Evolutionary conservation across 2,113 vertebrate genomes (phyloP).

Genomic region (Cyanoramphus novaezelandiae): DNA sequence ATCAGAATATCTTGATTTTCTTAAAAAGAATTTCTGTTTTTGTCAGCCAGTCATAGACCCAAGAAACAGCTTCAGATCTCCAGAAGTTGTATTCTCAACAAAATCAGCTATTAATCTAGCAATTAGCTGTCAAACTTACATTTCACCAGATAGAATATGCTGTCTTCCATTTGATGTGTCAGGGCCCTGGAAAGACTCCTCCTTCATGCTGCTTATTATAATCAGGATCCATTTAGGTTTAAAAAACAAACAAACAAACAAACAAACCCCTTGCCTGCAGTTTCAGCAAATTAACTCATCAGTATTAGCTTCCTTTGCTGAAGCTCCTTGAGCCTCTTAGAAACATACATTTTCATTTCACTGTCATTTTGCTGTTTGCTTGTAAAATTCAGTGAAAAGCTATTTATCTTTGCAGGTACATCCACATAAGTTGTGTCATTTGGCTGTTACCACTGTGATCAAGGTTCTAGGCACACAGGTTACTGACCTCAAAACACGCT

Average conservation of each 20-base stretch:
- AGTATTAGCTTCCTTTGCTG: neutral
- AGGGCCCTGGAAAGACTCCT: neutral
- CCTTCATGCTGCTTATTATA: neutral
- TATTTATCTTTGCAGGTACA: neutral
- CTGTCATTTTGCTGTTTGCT: neutral
- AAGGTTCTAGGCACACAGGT: slow-evolving; percentile 36
- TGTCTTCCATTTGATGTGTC: neutral
- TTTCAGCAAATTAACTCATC: neutral
- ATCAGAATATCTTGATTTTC: neutral
- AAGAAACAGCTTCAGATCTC: neutral
- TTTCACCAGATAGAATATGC: neutral
- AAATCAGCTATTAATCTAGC: neutral
- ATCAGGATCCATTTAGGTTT: neutral
- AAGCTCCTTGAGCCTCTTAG: neutral
- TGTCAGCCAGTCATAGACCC: neutral
- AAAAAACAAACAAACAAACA: neutral
- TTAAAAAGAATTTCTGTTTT: neutral
- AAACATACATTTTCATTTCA: neutral
- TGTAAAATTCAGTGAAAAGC: neutral
- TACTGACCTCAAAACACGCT: neutral
- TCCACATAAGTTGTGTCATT: neutral
- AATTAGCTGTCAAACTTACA: neutral
- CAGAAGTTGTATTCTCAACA: neutral
- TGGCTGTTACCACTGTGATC: neutral
- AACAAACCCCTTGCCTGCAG: neutral